A percentile compares a stretch with the other conserved stretches of the same genome.
phyloP scores from a whole-genome alignment of 2,113 vertebrate species.

The Atherinomorus stipes region DNA sequence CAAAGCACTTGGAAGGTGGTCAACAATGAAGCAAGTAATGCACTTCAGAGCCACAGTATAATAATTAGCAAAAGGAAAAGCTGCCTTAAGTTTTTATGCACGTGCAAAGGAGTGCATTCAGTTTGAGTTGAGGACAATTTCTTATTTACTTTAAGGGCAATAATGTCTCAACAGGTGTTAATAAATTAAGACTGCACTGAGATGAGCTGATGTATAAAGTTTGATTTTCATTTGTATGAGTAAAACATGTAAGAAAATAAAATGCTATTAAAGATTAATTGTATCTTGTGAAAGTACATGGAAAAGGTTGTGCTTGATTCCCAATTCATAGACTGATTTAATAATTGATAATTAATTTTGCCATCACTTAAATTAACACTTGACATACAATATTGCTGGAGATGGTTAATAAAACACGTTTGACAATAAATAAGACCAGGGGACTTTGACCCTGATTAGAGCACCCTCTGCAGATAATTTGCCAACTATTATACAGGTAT shows the following conservation, averaged over 20 bases:
- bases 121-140: background rate
- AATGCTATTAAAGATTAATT: too few species aligned
- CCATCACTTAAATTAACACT: too few species aligned
- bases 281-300: too few species aligned
- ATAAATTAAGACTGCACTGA: background rate
- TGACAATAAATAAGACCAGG: too few species aligned
- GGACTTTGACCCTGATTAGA: background rate
- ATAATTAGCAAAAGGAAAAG: background rate
- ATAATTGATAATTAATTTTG: too few species aligned
- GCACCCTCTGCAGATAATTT: background rate
- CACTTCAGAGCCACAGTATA: background rate
- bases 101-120: background rate
- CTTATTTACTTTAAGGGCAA: background rate
- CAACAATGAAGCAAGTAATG: background rate
- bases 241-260: background rate
- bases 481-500: background rate
- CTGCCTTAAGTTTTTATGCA: background rate
- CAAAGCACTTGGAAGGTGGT: background rate
- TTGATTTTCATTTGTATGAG: background rate
- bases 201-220: background rate
- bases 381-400: too few species aligned
- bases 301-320: too few species aligned
- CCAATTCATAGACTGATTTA: too few species aligned
- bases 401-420: too few species aligned
- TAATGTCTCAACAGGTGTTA: too few species aligned